phyloP scores from a whole-genome alignment of 2,797 vertebrate genomes.

The Molothrus aeneus region DNA sequence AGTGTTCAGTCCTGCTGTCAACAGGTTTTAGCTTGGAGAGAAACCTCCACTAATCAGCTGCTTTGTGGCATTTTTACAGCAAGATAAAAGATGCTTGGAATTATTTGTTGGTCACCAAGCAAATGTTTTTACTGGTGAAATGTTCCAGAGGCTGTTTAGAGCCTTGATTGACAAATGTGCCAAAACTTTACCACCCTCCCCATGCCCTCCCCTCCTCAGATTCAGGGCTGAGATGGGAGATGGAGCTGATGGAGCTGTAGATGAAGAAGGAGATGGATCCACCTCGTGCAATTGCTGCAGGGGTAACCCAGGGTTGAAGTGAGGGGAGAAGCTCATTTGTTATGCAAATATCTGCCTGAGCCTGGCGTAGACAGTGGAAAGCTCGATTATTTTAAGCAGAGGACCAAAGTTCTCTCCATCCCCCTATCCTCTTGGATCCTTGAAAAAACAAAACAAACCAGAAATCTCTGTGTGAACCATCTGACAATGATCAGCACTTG shows the following conservation, averaged over 20 bases:
- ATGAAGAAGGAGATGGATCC: neutral
- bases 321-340: constrained; percentile 36
- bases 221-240: neutral
- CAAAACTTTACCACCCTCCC: neutral
- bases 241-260: neutral
- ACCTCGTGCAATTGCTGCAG: neutral
- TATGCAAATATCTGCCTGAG: constrained; percentile 55
- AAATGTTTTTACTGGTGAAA: neutral
- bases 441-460: constrained; percentile 49
- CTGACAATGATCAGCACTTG: constrained; percentile 50
- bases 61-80: constrained; percentile 2
- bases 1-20: neutral
- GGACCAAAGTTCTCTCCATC: constrained; percentile 4
- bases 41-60: neutral
- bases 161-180: neutral
- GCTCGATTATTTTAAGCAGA: constrained; percentile 56
- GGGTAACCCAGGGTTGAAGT: neutral
- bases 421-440: constrained; percentile 21
- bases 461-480: constrained; percentile 57
- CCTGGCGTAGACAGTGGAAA: neutral
- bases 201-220: neutral
- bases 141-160: neutral
- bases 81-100: neutral
- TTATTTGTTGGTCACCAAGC: neutral
- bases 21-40: neutral